Evolutionary conservation across 2,113 vertebrate genomes (phyloP).

Genomic region (Tretioscincus oriximinensis): DNA sequence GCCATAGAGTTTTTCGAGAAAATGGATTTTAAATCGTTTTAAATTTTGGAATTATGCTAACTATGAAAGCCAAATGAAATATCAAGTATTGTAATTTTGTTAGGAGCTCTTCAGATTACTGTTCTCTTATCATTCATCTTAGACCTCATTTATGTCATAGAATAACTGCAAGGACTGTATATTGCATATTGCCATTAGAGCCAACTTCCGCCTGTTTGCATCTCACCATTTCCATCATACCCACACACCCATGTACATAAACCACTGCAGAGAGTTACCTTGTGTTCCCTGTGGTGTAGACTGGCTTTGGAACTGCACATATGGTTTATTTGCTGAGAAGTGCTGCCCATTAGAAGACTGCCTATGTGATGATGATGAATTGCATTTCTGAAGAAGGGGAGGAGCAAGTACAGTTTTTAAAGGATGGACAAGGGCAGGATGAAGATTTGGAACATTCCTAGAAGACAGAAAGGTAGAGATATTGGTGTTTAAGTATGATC

Average conservation of each 20-base stretch:
- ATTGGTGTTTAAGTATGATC: constrained; percentile 20
- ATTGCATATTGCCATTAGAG: no score
- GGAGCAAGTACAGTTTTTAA: constrained; percentile 84
- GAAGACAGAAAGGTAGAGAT: constrained; percentile 60
- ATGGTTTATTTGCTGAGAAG: constrained; percentile 78
- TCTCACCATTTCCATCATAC: neutral
- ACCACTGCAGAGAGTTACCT: constrained; percentile 55
- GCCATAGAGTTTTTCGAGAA: no score
- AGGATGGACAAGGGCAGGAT: constrained; percentile 80
- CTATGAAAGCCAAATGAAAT: no score
- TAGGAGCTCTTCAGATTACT: no score
- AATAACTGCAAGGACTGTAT: no score
- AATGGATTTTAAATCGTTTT: no score
- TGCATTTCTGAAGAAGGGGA: constrained; percentile 79
- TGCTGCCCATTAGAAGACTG: constrained; percentile 73
- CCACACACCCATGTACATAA: neutral
- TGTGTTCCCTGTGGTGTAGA: constrained; percentile 75
- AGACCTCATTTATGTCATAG: no score
- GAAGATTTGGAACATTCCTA: constrained; percentile 82
- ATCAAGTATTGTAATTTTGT: no score
- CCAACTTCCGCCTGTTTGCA: no score
- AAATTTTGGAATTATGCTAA: no score
- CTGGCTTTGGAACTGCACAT: constrained; percentile 79
- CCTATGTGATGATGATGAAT: constrained; percentile 68
- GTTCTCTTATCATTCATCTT: no score